Base-by-base conservation (phyloP, 2,113 vertebrate genomes). In the Podocnemis expansa region DNA sequence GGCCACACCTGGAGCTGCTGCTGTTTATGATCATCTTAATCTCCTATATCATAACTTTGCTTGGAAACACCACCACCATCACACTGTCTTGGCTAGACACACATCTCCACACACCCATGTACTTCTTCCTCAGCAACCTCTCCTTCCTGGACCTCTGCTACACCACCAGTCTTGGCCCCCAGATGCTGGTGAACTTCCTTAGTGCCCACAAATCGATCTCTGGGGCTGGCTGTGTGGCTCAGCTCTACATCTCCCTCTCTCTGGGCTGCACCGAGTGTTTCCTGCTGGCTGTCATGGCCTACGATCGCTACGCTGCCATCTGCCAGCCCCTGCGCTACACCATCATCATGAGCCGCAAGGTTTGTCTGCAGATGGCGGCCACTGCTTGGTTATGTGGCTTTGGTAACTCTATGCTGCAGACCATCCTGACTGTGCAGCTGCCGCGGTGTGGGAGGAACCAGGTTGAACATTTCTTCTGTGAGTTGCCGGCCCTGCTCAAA, bases 381-480 rank as follows among this genome's bases (percentile, higher is more conserved):
- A 10, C 54, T 0, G 92, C 89, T 49, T 97, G 97, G 95, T 2
- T 90, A 4, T 94, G 94, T 7, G 94, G 96, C 63, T 93, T 97
- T 7, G 67, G 94, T 63, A 96, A 94, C 52, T 96, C 96, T n/a
- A n/a, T n/a, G n/a, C n/a, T n/a, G n/a, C n/a, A n/a, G n/a, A n/a
- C n/a, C n/a, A n/a, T n/a, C n/a, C 2, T 79, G 95, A 96, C 89
- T 1, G 55, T 96, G 22, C 27, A 14, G 73, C 82, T 96, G 27
- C 89, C 89, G 2, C 27, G 31, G 9, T 96, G 93, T 49, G 56
- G 89, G 6, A 63, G 4, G 41, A 76, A 90, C 54, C 90, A 3
- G 7, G 5, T 96, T 1, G 80, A 96, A 29, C 87, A 92, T 45
- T 96, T 96, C 54, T 73, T 96, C 88, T 96, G 96, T 19, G 95